Evolutionary conservation across 2,888 invertebrate genomes (phyloP).

Genomic region (Salticus scenicus): DNA sequence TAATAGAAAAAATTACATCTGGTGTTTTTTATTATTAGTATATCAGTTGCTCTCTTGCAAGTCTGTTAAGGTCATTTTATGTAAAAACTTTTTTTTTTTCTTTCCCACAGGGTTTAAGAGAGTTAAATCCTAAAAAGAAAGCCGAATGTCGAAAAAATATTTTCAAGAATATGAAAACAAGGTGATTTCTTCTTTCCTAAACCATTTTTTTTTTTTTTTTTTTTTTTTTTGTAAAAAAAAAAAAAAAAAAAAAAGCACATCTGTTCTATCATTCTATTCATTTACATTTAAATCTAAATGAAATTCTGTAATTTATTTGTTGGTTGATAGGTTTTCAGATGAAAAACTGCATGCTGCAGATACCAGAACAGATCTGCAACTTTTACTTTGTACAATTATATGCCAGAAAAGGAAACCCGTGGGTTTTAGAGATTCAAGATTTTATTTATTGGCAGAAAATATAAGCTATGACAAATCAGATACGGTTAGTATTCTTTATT

Average conservation of each 20-base stretch:
- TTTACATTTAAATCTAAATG: too few species aligned
- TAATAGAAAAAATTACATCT: too few species aligned
- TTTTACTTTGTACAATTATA: slow-evolving; percentile 85
- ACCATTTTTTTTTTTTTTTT: too few species aligned
- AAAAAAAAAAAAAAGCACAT: too few species aligned
- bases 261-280: too few species aligned
- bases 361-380: slow-evolving; percentile 80
- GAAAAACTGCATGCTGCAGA: slow-evolving; percentile 88
- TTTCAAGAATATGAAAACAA: slow-evolving; percentile 75
- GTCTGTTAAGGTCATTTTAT: too few species aligned
- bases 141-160: slow-evolving; percentile 74
- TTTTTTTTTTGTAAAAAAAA: too few species aligned
- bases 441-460: slow-evolving; percentile 89
- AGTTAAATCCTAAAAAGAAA: slow-evolving; percentile 75
- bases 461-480: slow-evolving; percentile 79
- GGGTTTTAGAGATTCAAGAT: slow-evolving; percentile 85
- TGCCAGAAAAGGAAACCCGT: slow-evolving; percentile 87
- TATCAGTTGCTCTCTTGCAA: too few species aligned
- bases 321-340: slow-evolving; percentile 80
- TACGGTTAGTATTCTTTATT: background rate
- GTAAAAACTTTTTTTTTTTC: too few species aligned
- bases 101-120: slow-evolving; percentile 75
- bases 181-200: too few species aligned
- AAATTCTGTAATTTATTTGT: slow-evolving; percentile 13
- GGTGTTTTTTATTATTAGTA: too few species aligned